These are phyloP conservation scores for Chaenogobius annularis DNA, from an alignment of 2,113 vertebrate genomes.

Conservation along the genomic window DNA sequence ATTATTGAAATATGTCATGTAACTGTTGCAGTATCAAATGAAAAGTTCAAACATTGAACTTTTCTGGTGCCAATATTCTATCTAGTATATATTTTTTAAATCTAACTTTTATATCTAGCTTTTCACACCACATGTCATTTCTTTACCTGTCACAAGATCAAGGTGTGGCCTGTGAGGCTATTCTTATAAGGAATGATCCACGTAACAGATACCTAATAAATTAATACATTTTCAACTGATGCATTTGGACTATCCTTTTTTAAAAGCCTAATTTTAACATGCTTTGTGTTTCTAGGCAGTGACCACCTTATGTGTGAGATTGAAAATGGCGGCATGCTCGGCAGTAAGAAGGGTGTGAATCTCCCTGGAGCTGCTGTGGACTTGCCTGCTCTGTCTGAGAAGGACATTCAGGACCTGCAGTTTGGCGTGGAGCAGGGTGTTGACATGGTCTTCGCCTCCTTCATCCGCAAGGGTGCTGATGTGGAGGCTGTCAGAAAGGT, in stretches of 20 bases:
- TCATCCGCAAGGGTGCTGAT: constrained; percentile 94
- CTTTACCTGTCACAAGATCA: too few species aligned
- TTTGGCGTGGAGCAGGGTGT: constrained; percentile 94
- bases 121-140: too few species aligned
- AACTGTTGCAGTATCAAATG: too few species aligned
- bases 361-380: constrained; percentile 92
- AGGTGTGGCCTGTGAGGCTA: too few species aligned
- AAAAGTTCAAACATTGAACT: too few species aligned
- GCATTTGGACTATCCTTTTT: too few species aligned
- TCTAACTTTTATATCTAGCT: too few species aligned
- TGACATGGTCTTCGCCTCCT: constrained; percentile 97
- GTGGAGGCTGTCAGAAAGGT: constrained; percentile 90
- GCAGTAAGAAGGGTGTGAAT: constrained; percentile 98
- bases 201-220: too few species aligned
- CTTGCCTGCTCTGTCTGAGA: constrained; percentile 90
- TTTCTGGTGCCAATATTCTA: not conserved
- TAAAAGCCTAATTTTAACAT: not conserved
- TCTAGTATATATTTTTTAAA: too few species aligned
- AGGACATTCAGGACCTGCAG: constrained; percentile 92
- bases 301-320: constrained; percentile 85
- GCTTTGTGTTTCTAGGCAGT: constrained; percentile 70
- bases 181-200: too few species aligned
- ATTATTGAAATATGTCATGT: too few species aligned
- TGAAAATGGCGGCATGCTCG: constrained; percentile 89
- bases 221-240: too few species aligned